Evolutionary conservation across 2,888 invertebrate species (phyloP), one percentile per base, ranked within the genome.

Genomic region (Pammene fasciana): DNA sequence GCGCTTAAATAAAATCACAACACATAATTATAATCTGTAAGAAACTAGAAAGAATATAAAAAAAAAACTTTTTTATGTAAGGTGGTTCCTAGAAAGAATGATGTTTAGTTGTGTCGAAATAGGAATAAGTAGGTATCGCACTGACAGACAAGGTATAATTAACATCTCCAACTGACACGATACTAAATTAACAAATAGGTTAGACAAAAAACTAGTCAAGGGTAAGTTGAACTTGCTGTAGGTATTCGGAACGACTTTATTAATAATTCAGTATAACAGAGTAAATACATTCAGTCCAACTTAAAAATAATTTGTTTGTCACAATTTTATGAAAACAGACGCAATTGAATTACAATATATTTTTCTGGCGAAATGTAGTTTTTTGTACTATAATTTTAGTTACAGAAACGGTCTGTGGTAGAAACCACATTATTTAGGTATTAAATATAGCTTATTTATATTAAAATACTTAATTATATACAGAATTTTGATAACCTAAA

Each of bases 131-230:
- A 13, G 38, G 41, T 55, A 18, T 46, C 46, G 46, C 36, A 54
- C 43, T 55, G 14, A 16, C 54, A 16, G 54, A 61, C 67, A 55
- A 11, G 14, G 16, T 68, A 57, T 68, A 68, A 62, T 68, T 62
- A 62, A 45, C 18, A 68, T 62, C 62, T 62, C 16, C 18, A 48
- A 34, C 48, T 52, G 45, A 62, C 60, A 55, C 26, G 48, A 62
- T 48, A 38, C 11, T 11, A 55, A 62, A 48, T 52, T 41, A 59
- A 48, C 41, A 50, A 59, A 45, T 38, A 26, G 52, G 52, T 54
- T 54, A 41, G 26, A 13, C 18, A 50, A 66, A 57, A 66, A 66
- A 36, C 50, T 34, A 34, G 26, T 50, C 50, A 65, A 48, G 57
- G 36, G 48, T 50, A 48, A 56, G 46, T 38, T 48, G 10, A 18